These are phyloP conservation scores for Torymus texanus DNA, from an alignment of 2,888 invertebrate genomes.

Conservation along the genomic window DNA sequence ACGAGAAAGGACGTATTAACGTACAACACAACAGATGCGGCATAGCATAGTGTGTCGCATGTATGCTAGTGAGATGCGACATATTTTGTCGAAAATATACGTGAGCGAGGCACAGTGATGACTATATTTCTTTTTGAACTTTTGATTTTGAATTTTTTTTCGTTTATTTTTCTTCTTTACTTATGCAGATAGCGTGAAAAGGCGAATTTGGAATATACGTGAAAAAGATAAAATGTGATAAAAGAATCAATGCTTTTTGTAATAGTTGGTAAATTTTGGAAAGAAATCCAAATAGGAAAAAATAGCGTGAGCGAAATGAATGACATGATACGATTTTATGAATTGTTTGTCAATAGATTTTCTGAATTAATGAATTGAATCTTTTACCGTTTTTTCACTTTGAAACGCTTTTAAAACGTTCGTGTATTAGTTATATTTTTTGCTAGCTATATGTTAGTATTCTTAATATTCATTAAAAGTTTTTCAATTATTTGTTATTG, in stretches of 20 bases:
- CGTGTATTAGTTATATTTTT: too few relatives aligned
- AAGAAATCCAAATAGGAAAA: conserved; percentile 7
- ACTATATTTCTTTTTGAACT: neutral
- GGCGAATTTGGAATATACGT: conserved; percentile 13
- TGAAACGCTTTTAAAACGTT: neutral
- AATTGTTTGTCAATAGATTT: neutral
- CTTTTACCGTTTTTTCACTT: conserved; percentile 9
- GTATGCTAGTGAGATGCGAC: neutral
- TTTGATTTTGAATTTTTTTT: neutral
- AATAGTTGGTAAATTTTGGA: neutral
- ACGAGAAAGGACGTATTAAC: neutral
- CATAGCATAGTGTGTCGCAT: neutral
- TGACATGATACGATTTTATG: conserved; percentile 23
- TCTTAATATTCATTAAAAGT: too few relatives aligned
- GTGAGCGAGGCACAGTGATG: conserved; percentile 13
- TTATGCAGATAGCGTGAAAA: conserved; percentile 25
- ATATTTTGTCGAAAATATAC: conserved; percentile 6
- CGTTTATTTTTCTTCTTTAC: neutral
- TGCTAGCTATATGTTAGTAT: too few relatives aligned
- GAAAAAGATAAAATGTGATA: neutral
- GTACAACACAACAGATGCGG: neutral
- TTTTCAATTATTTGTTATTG: too few relatives aligned
- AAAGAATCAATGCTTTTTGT: neutral
- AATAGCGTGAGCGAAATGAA: conserved; percentile 4
- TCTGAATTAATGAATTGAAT: too few relatives aligned